Evolutionary conservation across 2,113 vertebrate species (phyloP).

Genomic region (Protomyctophum bolini): DNA sequence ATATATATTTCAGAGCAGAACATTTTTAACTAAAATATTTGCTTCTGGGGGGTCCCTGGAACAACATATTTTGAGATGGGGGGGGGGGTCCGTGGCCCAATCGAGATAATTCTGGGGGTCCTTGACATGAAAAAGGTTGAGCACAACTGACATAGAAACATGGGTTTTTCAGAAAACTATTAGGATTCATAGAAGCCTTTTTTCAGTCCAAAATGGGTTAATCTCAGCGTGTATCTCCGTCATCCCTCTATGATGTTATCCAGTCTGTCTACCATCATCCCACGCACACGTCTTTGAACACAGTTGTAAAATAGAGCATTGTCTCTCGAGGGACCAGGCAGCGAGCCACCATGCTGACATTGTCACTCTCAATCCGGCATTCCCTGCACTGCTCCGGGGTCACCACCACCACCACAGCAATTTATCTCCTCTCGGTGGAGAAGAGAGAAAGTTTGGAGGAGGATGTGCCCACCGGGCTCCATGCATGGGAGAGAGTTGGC

Average conservation of each 20-base stretch:
- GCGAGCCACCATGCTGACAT: slow-evolving; percentile 48
- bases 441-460: slow-evolving; percentile 30
- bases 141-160: too few species aligned
- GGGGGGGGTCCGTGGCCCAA: too few species aligned
- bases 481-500: slow-evolving; percentile 43
- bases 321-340: slow-evolving; percentile 32
- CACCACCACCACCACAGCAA: slow-evolving; percentile 38
- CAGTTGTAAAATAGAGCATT: slow-evolving; percentile 68
- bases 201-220: too few species aligned
- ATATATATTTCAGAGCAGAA: too few species aligned
- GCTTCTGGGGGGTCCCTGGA: too few species aligned
- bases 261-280: slow-evolving; percentile 34
- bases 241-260: slow-evolving; percentile 17
- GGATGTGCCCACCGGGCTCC: slow-evolving; percentile 46
- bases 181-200: too few species aligned
- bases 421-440: slow-evolving; percentile 50
- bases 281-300: slow-evolving; percentile 9
- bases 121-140: too few species aligned
- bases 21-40: too few species aligned
- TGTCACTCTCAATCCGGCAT: slow-evolving; percentile 56
- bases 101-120: too few species aligned
- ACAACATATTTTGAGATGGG: too few species aligned
- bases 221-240: slow-evolving; percentile 17
- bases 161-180: too few species aligned
- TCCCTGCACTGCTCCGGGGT: slow-evolving; percentile 43